Percentiles rank a stretch among this genome's conserved stretches.
Conservation (phyloP, 1,140 invertebrate genomes). For the Aphaenogaster floridana region DNA sequence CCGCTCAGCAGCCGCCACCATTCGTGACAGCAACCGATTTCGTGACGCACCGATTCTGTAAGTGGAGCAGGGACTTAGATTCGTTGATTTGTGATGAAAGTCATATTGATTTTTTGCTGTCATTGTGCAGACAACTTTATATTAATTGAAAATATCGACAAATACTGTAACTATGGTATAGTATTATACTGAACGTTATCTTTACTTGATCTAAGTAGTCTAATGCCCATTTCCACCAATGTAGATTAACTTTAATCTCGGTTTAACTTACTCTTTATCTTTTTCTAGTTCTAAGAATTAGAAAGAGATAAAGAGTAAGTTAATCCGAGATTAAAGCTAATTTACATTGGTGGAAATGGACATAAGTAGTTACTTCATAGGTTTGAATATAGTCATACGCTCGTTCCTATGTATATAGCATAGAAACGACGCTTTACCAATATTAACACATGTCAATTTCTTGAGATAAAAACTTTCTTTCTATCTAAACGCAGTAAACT, state of each 20-base stretch:
- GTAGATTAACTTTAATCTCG: no score
- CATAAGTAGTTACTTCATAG: not conserved
- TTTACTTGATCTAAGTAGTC: not conserved
- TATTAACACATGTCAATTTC: not conserved
- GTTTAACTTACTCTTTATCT: no score
- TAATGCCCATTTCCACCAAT: no score
- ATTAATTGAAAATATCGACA: not conserved
- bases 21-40: constrained; percentile 11
- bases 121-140: not conserved
- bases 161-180: not conserved
- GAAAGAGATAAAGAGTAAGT: no score
- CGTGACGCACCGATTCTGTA: constrained; percentile 14
- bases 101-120: constrained; percentile 18
- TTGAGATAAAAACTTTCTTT: not conserved
- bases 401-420: not conserved
- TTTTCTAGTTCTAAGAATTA: no score
- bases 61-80: constrained; percentile 40
- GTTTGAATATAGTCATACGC: not conserved
- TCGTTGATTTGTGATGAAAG: constrained; percentile 60
- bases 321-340: no score
- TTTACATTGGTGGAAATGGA: no score
- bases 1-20: constrained; percentile 40
- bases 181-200: not conserved
- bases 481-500: not conserved
- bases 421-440: not conserved